A percentile compares a stretch with the other conserved stretches of the same genome.
Evolutionary conservation across 2,888 invertebrate genomes (phyloP).

Genomic region (Coleophora flavipennella): DNA sequence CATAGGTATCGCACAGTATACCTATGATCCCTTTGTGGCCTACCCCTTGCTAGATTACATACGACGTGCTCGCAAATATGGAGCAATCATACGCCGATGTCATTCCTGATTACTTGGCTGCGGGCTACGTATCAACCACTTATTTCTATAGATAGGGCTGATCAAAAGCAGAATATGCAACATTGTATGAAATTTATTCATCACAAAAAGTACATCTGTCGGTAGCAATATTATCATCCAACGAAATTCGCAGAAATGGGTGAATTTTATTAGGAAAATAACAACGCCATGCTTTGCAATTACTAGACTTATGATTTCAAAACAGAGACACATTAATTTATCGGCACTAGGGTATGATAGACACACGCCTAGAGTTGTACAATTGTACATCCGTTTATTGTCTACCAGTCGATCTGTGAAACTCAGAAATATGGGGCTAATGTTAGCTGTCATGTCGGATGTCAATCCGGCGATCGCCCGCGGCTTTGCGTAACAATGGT

Average conservation of each 20-base stretch:
- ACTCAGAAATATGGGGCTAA: conserved; percentile 41
- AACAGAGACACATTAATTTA: no score
- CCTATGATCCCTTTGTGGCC: conserved; percentile 20
- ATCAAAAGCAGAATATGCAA: no score
- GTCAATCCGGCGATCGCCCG: conserved; percentile 28
- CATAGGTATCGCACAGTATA: no score
- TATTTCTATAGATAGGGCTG: conserved; percentile 27
- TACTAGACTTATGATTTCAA: no score
- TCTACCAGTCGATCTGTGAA: conserved; percentile 32
- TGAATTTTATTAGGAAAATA: no score
- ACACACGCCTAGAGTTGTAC: conserved; percentile 40
- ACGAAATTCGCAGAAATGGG: no score
- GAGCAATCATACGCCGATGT: conserved; percentile 39
- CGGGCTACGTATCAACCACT: conserved; percentile 36
- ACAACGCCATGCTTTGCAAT: no score
- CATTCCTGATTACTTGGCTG: conserved; percentile 39
- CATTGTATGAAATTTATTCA: no score
- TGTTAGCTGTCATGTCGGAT: conserved; percentile 43
- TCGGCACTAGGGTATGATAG: conserved; percentile 27
- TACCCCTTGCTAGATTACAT: conserved; percentile 28
- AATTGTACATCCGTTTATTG: conserved; percentile 47
- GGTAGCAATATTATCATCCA: no score
- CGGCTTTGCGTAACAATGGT: conserved; percentile 48
- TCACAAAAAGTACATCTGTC: no score
- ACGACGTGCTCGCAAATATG: conserved; percentile 33